phyloP scores from a whole-genome alignment of 2,113 vertebrate genomes.

The Sinocyclocheilus rhinocerous region DNA sequence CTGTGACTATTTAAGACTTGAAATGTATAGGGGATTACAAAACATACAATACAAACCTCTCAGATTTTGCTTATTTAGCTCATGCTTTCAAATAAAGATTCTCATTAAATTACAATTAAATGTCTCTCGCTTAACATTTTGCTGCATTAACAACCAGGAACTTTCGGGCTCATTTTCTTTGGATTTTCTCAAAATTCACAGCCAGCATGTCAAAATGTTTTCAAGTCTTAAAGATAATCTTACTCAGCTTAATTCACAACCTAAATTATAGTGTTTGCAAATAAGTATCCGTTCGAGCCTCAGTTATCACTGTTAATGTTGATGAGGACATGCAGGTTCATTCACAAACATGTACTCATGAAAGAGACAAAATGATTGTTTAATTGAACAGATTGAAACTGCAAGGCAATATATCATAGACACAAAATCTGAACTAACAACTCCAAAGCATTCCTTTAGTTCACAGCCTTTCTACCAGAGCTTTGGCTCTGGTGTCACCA shows the following conservation, averaged over 20 bases:
- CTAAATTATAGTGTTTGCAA: conserved; percentile 14
- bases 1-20: conserved; percentile 23
- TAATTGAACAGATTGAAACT: conserved; percentile 15
- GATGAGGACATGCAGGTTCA: conserved; percentile 42
- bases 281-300: not conserved
- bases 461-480: conserved; percentile 39
- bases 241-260: not conserved
- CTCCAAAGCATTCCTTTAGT: not conserved
- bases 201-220: conserved; percentile 26
- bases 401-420: conserved; percentile 36
- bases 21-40: conserved; percentile 29
- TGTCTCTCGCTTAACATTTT: not conserved
- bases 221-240: conserved; percentile 27
- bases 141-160: not conserved
- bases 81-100: conserved; percentile 26
- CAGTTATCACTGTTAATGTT: conserved; percentile 9
- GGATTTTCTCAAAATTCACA: conserved; percentile 54
- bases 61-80: conserved; percentile 4
- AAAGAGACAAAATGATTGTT: conserved; percentile 2
- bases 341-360: conserved; percentile 18
- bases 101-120: conserved; percentile 18
- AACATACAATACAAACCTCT: conserved; percentile 34
- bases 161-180: conserved; percentile 44
- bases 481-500: conserved; percentile 53
- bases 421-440: conserved; percentile 2